These are phyloP conservation scores for Perccottus glenii DNA, from an alignment of 2,113 vertebrate genomes.

Conservation along the genomic window DNA sequence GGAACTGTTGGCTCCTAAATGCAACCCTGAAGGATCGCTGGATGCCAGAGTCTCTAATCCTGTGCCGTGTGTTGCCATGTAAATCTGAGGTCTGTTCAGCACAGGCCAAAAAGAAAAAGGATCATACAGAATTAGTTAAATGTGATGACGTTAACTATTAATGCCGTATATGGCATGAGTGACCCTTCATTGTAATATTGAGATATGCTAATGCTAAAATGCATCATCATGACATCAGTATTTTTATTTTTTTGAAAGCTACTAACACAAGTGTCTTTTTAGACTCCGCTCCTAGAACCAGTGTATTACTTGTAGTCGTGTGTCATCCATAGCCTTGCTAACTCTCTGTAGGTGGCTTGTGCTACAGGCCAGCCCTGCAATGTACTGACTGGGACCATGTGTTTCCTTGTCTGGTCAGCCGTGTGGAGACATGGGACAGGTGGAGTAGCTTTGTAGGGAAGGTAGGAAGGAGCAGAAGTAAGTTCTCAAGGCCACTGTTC, in stretches of 20 bases:
- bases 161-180: constrained; percentile 36
- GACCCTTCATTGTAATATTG: constrained; percentile 14
- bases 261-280: neutral
- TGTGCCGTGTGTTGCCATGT: constrained; percentile 55
- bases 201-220: constrained; percentile 20
- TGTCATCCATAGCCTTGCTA: constrained; percentile 14
- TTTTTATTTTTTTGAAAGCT: neutral
- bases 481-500: constrained; percentile 8
- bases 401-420: constrained; percentile 63
- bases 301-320: constrained; percentile 19
- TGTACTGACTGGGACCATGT: constrained; percentile 70
- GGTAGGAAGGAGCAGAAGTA: constrained; percentile 24
- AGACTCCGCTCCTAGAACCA: constrained; percentile 1
- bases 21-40: constrained; percentile 56
- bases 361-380: constrained; percentile 63
- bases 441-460: constrained; percentile 54
- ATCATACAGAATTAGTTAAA: constrained; percentile 53
- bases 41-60: constrained; percentile 61
- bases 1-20: constrained; percentile 46
- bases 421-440: constrained; percentile 67
- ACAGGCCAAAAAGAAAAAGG: constrained; percentile 67
- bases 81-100: constrained; percentile 63
- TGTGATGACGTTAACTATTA: neutral
- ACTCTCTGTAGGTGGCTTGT: constrained; percentile 67
- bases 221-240: neutral